A percentile compares a stretch with the other conserved stretches of the same genome.
Evolutionary conservation across 2,113 vertebrate genomes (phyloP).

Genomic region (Varanus komodoensis): DNA sequence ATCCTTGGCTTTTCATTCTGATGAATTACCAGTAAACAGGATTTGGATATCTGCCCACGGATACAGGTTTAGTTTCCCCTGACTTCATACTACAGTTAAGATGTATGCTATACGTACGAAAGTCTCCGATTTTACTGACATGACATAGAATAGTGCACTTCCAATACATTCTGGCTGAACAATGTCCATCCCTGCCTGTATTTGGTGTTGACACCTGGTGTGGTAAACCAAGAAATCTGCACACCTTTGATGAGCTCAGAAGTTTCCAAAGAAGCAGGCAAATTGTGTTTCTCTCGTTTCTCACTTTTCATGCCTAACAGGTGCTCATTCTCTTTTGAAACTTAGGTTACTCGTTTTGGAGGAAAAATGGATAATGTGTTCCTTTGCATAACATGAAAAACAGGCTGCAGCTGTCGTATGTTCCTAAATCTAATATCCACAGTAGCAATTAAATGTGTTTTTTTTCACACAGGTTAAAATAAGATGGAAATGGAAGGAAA

Average conservation of each 20-base stretch:
- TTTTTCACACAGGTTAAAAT: background rate
- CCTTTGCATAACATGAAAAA: conserved; percentile 35
- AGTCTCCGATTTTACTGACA: background rate
- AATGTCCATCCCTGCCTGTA: background rate
- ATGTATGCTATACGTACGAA: background rate
- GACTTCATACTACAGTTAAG: conserved; percentile 26
- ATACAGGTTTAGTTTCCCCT: conserved; percentile 41
- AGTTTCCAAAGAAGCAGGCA: background rate
- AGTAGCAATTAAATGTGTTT: conserved; percentile 26
- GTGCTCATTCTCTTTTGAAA: conserved; percentile 40
- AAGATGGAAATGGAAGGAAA: conserved; percentile 7
- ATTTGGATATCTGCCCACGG: conserved; percentile 35
- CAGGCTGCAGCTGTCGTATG: conserved; percentile 36
- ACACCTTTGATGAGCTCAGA: background rate
- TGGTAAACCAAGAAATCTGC: background rate
- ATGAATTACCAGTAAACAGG: conserved; percentile 61
- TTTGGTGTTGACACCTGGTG: background rate
- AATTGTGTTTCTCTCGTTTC: conserved; percentile 36
- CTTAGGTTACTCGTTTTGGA: conserved; percentile 18
- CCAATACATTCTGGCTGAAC: background rate
- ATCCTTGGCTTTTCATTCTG: conserved; percentile 62
- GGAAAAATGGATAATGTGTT: conserved; percentile 23
- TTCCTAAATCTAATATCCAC: conserved; percentile 31
- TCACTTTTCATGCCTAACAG: conserved; percentile 41
- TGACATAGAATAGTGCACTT: background rate